Evolutionary conservation across 2,888 invertebrate genomes (phyloP), one percentile per base, ranked within the genome.

Genomic region (Ischnus inquisitorius): DNA sequence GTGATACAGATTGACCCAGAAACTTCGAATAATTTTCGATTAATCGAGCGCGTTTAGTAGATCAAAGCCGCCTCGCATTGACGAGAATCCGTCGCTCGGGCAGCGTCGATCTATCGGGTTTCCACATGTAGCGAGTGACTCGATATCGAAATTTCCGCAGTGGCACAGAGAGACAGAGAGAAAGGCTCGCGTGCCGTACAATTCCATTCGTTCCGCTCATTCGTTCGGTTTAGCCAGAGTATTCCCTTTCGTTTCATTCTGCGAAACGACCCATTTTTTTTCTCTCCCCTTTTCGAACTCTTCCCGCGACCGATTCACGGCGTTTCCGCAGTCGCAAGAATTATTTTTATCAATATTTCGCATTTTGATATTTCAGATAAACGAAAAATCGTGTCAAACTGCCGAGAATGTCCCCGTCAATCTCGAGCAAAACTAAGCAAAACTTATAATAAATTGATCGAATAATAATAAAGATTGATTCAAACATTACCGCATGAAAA

Each of bases 1-100:
- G 48, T 25, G 64, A 25, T 25, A 43, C 41, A 41, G 74, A 43
- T 79, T 57, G 74, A 74, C 68, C 74, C 69, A 62, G 54, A 69
- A 71, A 69, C 65, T 51, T 34, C 48, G 76, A 67, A 83, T 83
- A 83, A 77, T 83, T 79, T 79, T 76, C 75, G 57, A 62, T 83
- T 79, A 79, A 83, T 79, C 71, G 76, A 83, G 65, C 65, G 75
- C 76, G 67, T 72, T 79, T 72, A 54, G 76, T 71, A 65, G 71
- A 83, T 83, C 83, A 79, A 83, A 83, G 83, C 65, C 64, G 12
- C 34, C 41, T 46, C 67, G 16, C 41, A 34, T 76, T 83, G 69
- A 34, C 62, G 74, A 76, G 57, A 22, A 54, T 43, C 6, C 54
- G 22, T 64, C 69, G 41, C 57, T 34, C 68, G 8, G 12, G 6